These are phyloP conservation scores for Elgaria multicarinata DNA, from an alignment of 2,113 vertebrate genomes.

Conservation along the genomic window DNA sequence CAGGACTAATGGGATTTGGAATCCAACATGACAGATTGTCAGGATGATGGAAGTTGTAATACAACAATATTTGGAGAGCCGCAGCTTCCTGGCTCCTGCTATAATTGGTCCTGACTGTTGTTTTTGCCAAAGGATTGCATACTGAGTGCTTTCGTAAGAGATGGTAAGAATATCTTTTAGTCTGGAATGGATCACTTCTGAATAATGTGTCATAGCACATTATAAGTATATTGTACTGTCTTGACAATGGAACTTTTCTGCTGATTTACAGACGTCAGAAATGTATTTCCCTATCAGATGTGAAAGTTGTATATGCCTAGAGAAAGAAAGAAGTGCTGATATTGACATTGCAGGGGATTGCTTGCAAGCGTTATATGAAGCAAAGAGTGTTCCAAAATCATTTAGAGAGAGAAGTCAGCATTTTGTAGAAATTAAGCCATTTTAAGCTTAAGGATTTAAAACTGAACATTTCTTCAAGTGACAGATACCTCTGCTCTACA, in stretches of 20 bases:
- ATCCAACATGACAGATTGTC: no score
- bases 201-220: neutral
- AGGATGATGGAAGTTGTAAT: no score
- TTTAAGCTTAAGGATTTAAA: neutral
- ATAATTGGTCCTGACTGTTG: neutral
- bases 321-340: neutral
- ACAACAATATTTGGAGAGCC: no score
- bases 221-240: neutral
- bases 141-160: neutral
- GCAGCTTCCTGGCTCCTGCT: no score
- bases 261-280: neutral
- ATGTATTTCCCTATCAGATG: neutral
- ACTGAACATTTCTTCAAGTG: neutral
- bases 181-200: neutral
- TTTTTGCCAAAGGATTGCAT: neutral
- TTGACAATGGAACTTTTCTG: neutral
- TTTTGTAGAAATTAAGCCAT: neutral
- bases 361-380: neutral
- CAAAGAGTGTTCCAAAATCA: neutral
- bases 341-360: neutral
- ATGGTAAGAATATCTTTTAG: neutral
- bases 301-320: neutral
- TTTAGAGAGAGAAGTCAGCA: neutral
- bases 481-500: neutral
- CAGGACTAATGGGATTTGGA: no score